phyloP scores from a whole-genome alignment of 2,888 invertebrate genomes.

The Himalopsyche tibetana region DNA sequence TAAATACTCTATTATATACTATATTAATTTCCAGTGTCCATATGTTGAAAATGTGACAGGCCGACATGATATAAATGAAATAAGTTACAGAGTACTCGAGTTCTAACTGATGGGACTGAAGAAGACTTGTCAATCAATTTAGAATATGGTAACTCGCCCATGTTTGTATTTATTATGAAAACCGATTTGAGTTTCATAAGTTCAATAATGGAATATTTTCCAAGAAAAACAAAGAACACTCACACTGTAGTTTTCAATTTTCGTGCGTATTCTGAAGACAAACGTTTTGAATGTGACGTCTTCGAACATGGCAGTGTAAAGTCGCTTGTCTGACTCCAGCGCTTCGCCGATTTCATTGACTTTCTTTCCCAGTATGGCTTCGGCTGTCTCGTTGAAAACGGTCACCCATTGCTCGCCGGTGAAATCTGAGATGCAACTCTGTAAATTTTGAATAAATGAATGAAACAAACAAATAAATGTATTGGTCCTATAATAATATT shows the following conservation, averaged over 20 bases:
- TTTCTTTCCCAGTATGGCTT: slow-evolving; percentile 83
- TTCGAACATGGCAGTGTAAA: slow-evolving; percentile 82
- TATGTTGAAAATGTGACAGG: no score
- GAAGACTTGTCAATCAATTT: no score
- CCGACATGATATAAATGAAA: no score
- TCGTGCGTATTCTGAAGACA: slow-evolving; percentile 90
- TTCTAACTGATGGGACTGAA: no score
- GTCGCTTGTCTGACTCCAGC: slow-evolving; percentile 81
- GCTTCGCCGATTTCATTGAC: slow-evolving; percentile 88
- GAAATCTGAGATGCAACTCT: slow-evolving; percentile 92
- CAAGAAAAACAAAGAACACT: slow-evolving; percentile 86
- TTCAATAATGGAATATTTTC: slow-evolving; percentile 68
- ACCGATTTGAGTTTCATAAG: slow-evolving; percentile 78
- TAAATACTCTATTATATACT: no score
- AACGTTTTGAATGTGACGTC: slow-evolving; percentile 87
- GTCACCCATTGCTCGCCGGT: slow-evolving; percentile 94
- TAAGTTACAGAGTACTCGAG: no score
- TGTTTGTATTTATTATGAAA: no score
- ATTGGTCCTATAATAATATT: no score
- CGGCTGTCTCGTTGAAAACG: slow-evolving; percentile 90
- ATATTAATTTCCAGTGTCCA: no score
- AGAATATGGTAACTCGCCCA: no score
- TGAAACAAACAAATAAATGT: no score
- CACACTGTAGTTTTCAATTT: slow-evolving; percentile 94
- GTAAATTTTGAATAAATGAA: slow-evolving; percentile 65